Percentiles rank a stretch among this genome's conserved stretches.
phyloP scores from a whole-genome alignment of 2,797 vertebrate genomes.

The Gobio occitaniae region DNA sequence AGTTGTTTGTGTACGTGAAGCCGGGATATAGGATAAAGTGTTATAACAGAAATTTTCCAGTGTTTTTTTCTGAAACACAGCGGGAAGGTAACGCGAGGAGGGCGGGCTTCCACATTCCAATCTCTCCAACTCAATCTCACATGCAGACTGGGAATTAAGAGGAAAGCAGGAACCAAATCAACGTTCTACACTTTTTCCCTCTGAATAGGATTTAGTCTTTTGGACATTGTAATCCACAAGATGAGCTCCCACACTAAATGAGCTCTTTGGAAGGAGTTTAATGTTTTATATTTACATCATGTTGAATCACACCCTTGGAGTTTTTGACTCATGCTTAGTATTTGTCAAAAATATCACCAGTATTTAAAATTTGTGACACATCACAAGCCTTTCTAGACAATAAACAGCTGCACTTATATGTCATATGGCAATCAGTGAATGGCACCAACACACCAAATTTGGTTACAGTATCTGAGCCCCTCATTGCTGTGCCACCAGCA shows the following conservation, averaged over 20 bases:
- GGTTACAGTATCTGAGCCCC: neutral
- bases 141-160: constrained; percentile 33
- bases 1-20: neutral
- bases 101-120: neutral
- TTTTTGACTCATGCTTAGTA: neutral
- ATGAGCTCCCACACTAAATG: constrained; percentile 20
- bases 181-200: constrained; percentile 6
- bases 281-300: constrained; percentile 1
- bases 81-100: constrained; percentile 14
- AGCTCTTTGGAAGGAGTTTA: constrained; percentile 14
- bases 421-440: neutral
- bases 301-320: neutral
- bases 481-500: constrained; percentile 7
- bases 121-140: neutral
- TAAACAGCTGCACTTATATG: neutral
- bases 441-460: constrained; percentile 1
- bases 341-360: neutral
- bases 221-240: constrained; percentile 32
- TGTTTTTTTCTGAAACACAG: neutral
- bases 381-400: neutral
- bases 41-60: neutral
- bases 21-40: neutral
- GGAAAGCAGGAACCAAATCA: constrained; percentile 26
- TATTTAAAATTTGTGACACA: neutral
- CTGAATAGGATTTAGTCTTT: neutral